Percentiles rank a stretch among this genome's conserved stretches.
phyloP scores from a whole-genome alignment of 2,113 vertebrate species.

The Gavia stellata region DNA sequence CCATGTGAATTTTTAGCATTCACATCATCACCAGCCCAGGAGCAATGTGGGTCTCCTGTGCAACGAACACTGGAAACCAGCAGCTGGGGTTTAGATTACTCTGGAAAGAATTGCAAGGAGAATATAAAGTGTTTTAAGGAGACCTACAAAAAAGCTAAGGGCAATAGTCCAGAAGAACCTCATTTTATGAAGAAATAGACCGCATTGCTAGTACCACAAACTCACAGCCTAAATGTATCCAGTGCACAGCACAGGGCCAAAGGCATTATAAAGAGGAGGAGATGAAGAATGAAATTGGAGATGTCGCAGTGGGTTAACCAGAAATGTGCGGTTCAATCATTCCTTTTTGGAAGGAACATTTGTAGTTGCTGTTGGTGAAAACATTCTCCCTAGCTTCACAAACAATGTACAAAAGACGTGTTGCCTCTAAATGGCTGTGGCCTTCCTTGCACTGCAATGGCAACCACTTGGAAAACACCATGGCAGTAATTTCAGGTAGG shows the following conservation, averaged over 20 bases:
- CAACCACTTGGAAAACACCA: background rate
- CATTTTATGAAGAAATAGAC: background rate
- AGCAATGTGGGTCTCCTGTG: background rate
- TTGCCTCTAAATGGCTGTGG: background rate
- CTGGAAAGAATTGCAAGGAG: background rate
- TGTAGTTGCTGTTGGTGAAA: background rate
- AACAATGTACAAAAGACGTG: background rate
- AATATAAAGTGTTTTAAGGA: background rate
- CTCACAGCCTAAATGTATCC: background rate
- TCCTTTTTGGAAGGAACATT: background rate
- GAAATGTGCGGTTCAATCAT: background rate
- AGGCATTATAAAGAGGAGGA: background rate
- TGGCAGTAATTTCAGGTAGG: background rate
- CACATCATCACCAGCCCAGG: background rate
- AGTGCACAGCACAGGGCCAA: background rate
- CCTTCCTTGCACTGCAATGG: background rate
- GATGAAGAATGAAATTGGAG: background rate
- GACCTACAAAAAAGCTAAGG: background rate
- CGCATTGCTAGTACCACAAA: background rate
- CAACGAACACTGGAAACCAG: background rate
- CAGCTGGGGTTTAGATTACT: background rate
- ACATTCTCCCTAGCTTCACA: background rate
- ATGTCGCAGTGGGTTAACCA: background rate
- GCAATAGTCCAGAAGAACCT: background rate
- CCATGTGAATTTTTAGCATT: background rate